Evolutionary conservation across 2,113 vertebrate species (phyloP).

Genomic region (Pagrus major): DNA sequence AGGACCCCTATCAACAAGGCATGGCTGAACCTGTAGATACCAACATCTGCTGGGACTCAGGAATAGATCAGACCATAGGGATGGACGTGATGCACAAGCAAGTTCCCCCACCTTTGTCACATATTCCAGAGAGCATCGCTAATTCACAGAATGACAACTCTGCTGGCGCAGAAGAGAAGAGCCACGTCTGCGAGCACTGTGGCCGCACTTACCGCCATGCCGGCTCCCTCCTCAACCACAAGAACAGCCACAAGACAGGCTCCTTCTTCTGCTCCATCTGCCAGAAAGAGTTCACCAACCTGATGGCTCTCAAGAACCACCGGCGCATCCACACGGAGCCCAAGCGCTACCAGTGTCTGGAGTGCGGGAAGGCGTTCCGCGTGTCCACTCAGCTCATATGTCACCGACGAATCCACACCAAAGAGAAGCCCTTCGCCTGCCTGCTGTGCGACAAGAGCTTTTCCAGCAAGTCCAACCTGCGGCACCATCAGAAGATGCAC

Average conservation of each 20-base stretch:
- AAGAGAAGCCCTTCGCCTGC: slow-evolving; percentile 86
- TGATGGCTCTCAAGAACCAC: slow-evolving; percentile 88
- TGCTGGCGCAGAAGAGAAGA: slow-evolving; percentile 69
- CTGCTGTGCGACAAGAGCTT: slow-evolving; percentile 83
- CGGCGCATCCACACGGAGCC: slow-evolving; percentile 86
- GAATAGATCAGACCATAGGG: slow-evolving; percentile 70
- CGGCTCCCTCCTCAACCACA: slow-evolving; percentile 86
- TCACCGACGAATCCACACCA: slow-evolving; percentile 86
- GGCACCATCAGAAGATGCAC: slow-evolving; percentile 89
- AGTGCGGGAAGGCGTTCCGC: slow-evolving; percentile 88
- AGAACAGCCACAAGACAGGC: slow-evolving; percentile 87
- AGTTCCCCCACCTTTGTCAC: slow-evolving; percentile 67
- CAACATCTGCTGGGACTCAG: slow-evolving; percentile 70
- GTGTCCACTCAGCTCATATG: slow-evolving; percentile 87
- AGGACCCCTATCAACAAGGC: slow-evolving; percentile 50
- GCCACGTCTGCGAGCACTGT: slow-evolving; percentile 85
- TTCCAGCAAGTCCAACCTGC: slow-evolving; percentile 86
- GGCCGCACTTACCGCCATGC: slow-evolving; percentile 85
- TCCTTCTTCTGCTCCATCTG: slow-evolving; percentile 84
- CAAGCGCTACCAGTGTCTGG: slow-evolving; percentile 89
- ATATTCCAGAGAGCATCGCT: slow-evolving; percentile 48
- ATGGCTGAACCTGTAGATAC: background rate
- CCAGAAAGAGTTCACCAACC: slow-evolving; percentile 86
- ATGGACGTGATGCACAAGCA: slow-evolving; percentile 63
- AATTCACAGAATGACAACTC: slow-evolving; percentile 38